Base-by-base conservation (phyloP, 2,113 vertebrate species). In the Malurus cyaneus region DNA sequence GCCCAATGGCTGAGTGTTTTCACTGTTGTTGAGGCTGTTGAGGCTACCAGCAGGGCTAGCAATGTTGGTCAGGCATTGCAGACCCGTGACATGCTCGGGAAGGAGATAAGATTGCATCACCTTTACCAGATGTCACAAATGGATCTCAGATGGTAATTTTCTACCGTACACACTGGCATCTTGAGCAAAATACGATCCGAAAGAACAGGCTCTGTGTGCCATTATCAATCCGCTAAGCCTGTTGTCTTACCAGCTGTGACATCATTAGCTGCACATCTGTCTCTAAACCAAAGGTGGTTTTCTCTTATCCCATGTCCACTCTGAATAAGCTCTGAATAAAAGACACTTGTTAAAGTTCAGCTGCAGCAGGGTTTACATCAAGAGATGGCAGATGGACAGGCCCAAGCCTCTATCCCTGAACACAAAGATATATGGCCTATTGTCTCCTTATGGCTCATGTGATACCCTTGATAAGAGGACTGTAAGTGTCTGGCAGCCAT, bases 381-480 rank as follows among this genome's bases (percentile, higher is more conserved):
- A 85, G 71, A 82, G 74, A 77, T 52, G 60, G 79, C 72, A 83
- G 88, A 86, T 31, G 52, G 85, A 42, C 41, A 71, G 11, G 59
- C 56, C 85, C 67, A 83, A 70, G 67, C 28, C n/a, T 83, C 79
- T 78, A 41, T 71, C 59, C 70, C 52, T 83, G 88, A 77, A 54
- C 34, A 41, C 24, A 41, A 89, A 92, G 78, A 94, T 91, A 83
- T 80, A 94, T 74, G 52, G 82, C 19, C 36, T 83, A 36, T 93
- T 95, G 39, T 88, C n/a, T 94, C 72, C 60, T 80, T 90, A 60
- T 41, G 82, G 80, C 56, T 95, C 77, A 92, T 95, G 41, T 36
- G 82, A 96, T 96, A 92, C 60, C 49, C 88, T 95, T 96, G 93
- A 85, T 89, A 94, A 90, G 64, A 92, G 17, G 64, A 86, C 94